phyloP scores from a whole-genome alignment of 2,797 vertebrate genomes.

The Pangasius macronema region DNA sequence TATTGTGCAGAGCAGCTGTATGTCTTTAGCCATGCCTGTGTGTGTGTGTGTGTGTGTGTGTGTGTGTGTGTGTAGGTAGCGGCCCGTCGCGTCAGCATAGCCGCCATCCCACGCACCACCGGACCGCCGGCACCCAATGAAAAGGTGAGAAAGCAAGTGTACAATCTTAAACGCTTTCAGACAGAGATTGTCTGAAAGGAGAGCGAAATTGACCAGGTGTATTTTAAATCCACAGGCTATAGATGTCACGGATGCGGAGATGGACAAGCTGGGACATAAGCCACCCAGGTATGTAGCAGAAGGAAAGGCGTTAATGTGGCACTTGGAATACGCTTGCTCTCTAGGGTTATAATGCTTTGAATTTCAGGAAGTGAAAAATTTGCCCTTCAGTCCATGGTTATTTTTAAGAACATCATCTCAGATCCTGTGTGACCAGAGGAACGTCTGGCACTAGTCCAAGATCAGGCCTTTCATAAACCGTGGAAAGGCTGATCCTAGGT shows the following conservation, averaged over 20 bases:
- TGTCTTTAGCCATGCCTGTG: not conserved
- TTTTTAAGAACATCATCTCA: not conserved
- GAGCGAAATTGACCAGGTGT: not conserved
- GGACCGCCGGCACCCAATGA: conserved; percentile 73
- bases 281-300: conserved; percentile 82
- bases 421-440: not conserved
- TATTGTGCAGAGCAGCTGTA: not conserved
- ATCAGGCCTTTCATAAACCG: not conserved
- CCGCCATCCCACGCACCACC: conserved; percentile 78
- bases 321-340: not conserved
- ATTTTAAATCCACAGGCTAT: conserved; percentile 66
- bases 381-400: not conserved
- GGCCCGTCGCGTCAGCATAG: conserved; percentile 85
- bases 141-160: conserved; percentile 72
- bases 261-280: conserved; percentile 79
- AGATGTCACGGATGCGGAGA: conserved; percentile 73
- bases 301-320: not conserved
- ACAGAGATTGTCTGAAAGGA: not conserved
- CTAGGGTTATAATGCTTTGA: not conserved
- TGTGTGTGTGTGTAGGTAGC: conserved; percentile 65
- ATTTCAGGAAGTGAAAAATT: not conserved
- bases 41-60: not conserved
- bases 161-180: not conserved
- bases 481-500: not conserved
- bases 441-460: no score